Conservation (phyloP, 2,888 invertebrate species). For the Bimastos eiseni region DNA sequence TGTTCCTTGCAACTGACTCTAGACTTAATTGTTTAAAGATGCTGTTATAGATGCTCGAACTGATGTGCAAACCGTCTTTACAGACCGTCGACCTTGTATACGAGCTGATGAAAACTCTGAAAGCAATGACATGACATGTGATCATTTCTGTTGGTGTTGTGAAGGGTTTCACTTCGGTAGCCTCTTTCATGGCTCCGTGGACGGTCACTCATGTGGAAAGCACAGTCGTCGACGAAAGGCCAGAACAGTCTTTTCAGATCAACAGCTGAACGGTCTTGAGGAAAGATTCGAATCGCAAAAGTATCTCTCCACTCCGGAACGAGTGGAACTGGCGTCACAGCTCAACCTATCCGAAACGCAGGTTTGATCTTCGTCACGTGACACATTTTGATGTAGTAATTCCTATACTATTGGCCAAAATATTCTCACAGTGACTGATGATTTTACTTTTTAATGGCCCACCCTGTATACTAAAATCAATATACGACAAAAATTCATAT, state of each 20-base stretch:
- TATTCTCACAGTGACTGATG: no score
- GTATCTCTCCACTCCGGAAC: conserved; percentile 91
- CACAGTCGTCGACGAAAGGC: conserved; percentile 95
- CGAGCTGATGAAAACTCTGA: background rate
- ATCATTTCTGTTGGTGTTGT: background rate
- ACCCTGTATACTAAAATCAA: no score
- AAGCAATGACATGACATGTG: background rate
- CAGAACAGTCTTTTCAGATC: conserved; percentile 80
- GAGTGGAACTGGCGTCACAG: conserved; percentile 89
- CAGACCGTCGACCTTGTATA: no score
- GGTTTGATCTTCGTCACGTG: conserved; percentile 54
- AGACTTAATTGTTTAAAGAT: no score
- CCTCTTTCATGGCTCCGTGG: conserved; percentile 20
- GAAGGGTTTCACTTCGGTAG: background rate
- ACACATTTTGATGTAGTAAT: no score
- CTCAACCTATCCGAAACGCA: conserved; percentile 89
- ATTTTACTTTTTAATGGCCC: no score
- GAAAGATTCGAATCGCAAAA: conserved; percentile 79
- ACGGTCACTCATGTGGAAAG: conserved; percentile 67
- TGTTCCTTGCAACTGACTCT: no score
- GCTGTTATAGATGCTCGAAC: no score
- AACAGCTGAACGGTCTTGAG: conserved; percentile 78
- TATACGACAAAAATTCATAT: no score
- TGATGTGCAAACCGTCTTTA: no score
- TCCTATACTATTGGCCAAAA: no score